Base-by-base conservation (phyloP, 2,113 vertebrate genomes). In the Pseudopipra pipra region DNA sequence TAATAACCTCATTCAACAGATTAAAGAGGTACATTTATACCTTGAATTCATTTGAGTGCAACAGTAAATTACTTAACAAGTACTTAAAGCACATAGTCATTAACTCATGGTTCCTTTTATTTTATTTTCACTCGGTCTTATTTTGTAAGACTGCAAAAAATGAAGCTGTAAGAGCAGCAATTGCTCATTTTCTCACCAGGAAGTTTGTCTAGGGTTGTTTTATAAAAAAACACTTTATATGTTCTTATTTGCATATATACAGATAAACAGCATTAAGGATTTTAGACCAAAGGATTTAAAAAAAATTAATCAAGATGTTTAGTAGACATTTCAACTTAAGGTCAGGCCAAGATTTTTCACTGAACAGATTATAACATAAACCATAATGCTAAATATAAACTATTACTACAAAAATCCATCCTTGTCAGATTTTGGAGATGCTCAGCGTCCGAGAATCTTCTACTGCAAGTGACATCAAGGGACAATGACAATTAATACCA, bases 31-130 rank as follows among this genome's bases (percentile, higher is more conserved):
- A 74, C 54, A 58, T 76, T 93, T 93, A 87, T 90, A 90, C 75
- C 83, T 93, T 51, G 20, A 93, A 96, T 93, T 95, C 56, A 90
- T 94, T 78, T 65, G 46, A 92, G 59, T 55, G 41, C 51, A 55
- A 66, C 81, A 70, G 46, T 93, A 96, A 93, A 94, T 97, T 89
- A 93, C 75, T 95, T 73, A 93, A 82, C 73, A 92, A 95, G 62
- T 83, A 91, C 74, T 79, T 89, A 70, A 92, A 95, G 79, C 51
- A 87, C 0, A 0, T 30, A 84, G 51, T 41, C 66, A 91, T 97
- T 95, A 93, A 83, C 56, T 96, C 67, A 84, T 1, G 4, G 59
- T 59, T 86, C 46, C 33, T 85, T 93, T 61, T 72, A 83, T 67
- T 95, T 95, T 89, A 75, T 87, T 93, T 94, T 87, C 47, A 82